Percentiles rank a stretch among this genome's conserved stretches.
phyloP scores from a whole-genome alignment of 2,888 invertebrate genomes.

The Philopedon plagiatum region DNA sequence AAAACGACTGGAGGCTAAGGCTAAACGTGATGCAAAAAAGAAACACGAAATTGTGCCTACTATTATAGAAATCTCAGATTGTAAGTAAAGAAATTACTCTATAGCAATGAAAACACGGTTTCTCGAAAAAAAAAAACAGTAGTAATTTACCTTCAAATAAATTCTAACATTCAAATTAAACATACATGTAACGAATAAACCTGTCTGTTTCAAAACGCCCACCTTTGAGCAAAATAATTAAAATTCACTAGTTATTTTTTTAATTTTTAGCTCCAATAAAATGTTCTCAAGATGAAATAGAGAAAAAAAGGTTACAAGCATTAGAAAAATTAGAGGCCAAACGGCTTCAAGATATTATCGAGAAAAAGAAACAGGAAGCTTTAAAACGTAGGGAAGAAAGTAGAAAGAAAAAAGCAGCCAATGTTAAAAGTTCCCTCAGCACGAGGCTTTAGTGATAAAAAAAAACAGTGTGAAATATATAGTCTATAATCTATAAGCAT shows the following conservation, averaged over 20 bases:
- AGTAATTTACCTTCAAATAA: neutral
- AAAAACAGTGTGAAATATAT: neutral
- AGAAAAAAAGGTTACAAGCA: slow-evolving; percentile 68
- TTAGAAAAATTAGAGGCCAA: slow-evolving; percentile 68
- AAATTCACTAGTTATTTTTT: slow-evolving; percentile 4
- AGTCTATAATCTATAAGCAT: neutral
- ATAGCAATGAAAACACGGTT: neutral
- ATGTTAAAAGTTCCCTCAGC: slow-evolving; percentile 53
- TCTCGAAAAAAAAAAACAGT: too few species aligned
- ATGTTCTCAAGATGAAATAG: slow-evolving; percentile 70
- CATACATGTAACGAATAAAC: too few species aligned
- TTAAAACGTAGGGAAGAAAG: slow-evolving; percentile 62
- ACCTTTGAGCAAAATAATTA: too few species aligned
- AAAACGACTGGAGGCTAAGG: slow-evolving; percentile 74
- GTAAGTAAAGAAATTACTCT: slow-evolving; percentile 49
- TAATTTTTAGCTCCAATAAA: slow-evolving; percentile 56
- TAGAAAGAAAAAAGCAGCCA: slow-evolving; percentile 57
- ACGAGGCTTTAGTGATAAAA: slow-evolving; percentile 39
- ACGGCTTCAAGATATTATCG: slow-evolving; percentile 64
- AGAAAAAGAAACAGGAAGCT: slow-evolving; percentile 65
- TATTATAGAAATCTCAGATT: slow-evolving; percentile 22
- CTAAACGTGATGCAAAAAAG: slow-evolving; percentile 72
- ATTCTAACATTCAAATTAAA: too few species aligned
- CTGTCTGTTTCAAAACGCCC: neutral
- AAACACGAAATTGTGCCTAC: neutral